Percentiles rank a stretch among this genome's conserved stretches.
Evolutionary conservation across 2,797 vertebrate genomes (phyloP).

Genomic region (Hippopotamyrus pictus): DNA sequence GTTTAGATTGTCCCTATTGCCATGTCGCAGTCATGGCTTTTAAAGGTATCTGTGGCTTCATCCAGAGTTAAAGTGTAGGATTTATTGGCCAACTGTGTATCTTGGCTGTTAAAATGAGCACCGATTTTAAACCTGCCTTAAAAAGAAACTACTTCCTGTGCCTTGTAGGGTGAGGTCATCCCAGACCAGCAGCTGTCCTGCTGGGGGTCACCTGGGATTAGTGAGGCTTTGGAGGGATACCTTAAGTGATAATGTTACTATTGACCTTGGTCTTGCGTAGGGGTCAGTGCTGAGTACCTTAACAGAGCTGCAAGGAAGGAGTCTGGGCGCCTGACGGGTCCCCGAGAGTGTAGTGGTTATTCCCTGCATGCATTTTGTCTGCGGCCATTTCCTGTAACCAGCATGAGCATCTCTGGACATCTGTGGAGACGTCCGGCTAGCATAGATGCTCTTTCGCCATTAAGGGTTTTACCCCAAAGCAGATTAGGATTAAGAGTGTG

Average conservation of each 20-base stretch:
- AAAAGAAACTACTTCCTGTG: background rate
- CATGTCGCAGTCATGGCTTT: too few species aligned
- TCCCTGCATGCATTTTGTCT: background rate
- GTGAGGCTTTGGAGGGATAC: background rate
- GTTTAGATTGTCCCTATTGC: background rate
- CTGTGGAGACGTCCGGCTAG: background rate
- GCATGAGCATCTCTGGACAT: background rate
- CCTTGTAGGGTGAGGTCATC: background rate
- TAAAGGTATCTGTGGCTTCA: background rate
- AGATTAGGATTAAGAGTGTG: background rate
- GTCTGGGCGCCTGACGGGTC: background rate
- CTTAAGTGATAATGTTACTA: background rate
- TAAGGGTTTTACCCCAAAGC: background rate
- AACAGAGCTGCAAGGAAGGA: background rate
- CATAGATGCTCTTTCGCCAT: background rate
- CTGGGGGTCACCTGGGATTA: background rate
- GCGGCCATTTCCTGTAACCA: background rate
- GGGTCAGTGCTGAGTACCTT: background rate
- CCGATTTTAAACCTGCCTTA: background rate
- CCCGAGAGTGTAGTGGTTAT: background rate
- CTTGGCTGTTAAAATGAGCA: background rate
- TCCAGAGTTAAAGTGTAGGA: background rate
- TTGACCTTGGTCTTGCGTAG: background rate
- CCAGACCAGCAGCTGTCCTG: background rate
- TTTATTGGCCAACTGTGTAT: background rate